Evolutionary conservation across 2,888 invertebrate species (phyloP).

Genomic region (Drosophila atripex): DNA sequence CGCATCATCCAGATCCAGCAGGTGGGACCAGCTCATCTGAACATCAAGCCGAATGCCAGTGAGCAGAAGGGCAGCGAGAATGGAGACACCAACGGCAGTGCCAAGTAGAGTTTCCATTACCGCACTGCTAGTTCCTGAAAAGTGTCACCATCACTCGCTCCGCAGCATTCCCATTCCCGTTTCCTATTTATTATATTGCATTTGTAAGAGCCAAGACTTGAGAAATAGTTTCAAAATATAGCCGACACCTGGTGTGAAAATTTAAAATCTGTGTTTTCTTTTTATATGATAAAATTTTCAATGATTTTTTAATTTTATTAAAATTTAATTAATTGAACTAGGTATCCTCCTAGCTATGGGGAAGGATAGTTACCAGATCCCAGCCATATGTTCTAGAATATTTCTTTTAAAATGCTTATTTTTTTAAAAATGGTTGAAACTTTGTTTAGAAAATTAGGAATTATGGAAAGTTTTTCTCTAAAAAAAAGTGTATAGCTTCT

Average conservation of each 20-base stretch:
- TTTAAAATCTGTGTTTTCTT: not conserved
- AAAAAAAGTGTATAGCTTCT: too few species aligned
- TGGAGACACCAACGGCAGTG: slow-evolving; percentile 29
- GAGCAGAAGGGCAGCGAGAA: slow-evolving; percentile 30
- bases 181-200: slow-evolving; percentile 32
- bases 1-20: slow-evolving; percentile 43
- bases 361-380: too few species aligned
- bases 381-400: too few species aligned
- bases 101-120: slow-evolving; percentile 21
- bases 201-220: slow-evolving; percentile 37
- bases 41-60: slow-evolving; percentile 41
- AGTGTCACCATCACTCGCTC: not conserved
- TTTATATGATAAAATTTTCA: not conserved
- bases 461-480: too few species aligned
- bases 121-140: not conserved
- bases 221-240: slow-evolving; percentile 19
- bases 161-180: slow-evolving; percentile 12
- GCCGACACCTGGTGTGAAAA: slow-evolving; percentile 34
- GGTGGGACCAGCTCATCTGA: slow-evolving; percentile 44
- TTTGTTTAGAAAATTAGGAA: too few species aligned
- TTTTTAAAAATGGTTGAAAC: too few species aligned
- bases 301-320: too few species aligned
- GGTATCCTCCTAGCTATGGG: too few species aligned
- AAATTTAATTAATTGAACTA: too few species aligned
- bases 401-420: too few species aligned